Base-by-base conservation (phyloP, 2,113 vertebrate species). In the Peromyscus leucopus region DNA sequence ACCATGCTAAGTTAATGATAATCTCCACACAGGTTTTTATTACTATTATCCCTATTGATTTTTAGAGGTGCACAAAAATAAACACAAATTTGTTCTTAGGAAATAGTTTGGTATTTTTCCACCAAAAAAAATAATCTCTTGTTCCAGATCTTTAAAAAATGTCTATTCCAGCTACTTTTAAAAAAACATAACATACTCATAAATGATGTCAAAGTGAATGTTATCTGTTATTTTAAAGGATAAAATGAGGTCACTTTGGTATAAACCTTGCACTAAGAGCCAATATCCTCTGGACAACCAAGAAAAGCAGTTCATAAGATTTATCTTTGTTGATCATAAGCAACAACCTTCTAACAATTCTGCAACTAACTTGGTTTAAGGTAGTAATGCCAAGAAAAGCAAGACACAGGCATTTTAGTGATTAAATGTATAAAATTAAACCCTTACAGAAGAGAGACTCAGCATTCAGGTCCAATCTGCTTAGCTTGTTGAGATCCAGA, bases 161-260 rank as follows among this genome's bases (percentile, higher is more conserved):
- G 91, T 91, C 11, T 78, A 65, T 71, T 82, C 33, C 39, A 94
- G n/a, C 24, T 65, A 82, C 19, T n/a, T 36, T 93, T 90, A 36
- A 92, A 46, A 95, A 95, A 95, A 95, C 85, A 86, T 39, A 90
- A 31, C 61, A 84, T 79, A 85, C 26, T 75, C 19, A 57, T 46
- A 80, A 93, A 71, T 71, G 33, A 71, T 88, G 31, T 95, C 69
- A 84, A 21, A 92, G 96, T 95, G n/a, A 95, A 88, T 36, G 7
- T 78, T 91, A 91, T 86, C 78, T 95, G 36, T 95, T 88, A 93
- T 92, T 97, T 97, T 92, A 88, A 90, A 61, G 83, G 31, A 75
- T 61, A 96, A 97, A 95, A 91, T 15, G 91, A 94, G 63, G 83
- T 87, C 48, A 82, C 17, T 36, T 71, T 48, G 24, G 67, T 92